phyloP scores from a whole-genome alignment of 2,113 vertebrate genomes.

The Condylura cristata region DNA sequence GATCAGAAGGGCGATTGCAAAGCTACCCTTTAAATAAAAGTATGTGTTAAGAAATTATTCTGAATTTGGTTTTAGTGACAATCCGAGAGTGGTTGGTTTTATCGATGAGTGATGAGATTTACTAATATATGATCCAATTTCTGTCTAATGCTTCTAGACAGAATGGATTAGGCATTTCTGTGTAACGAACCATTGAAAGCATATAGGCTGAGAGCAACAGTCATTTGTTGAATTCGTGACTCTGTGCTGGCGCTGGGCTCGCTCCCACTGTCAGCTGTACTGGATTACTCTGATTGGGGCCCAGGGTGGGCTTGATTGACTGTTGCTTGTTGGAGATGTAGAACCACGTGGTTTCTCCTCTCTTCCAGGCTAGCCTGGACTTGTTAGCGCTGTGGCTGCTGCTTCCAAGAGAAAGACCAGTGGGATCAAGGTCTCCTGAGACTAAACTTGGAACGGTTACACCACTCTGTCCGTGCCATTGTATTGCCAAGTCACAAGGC shows the following conservation, averaged over 20 bases:
- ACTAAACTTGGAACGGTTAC: not conserved
- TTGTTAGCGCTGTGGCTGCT: not conserved
- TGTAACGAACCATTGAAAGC: not conserved
- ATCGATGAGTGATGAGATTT: not conserved
- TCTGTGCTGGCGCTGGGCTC: not conserved
- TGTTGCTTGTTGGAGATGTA: not conserved
- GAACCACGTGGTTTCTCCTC: not conserved
- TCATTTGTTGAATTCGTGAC: not conserved
- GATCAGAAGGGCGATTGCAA: not conserved
- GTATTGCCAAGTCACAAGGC: not conserved
- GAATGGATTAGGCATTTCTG: not conserved
- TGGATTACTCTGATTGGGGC: not conserved
- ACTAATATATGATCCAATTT: not conserved
- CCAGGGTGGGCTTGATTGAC: not conserved
- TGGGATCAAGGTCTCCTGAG: not conserved
- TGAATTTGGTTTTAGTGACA: not conserved
- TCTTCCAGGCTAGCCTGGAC: not conserved
- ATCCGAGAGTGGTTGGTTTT: not conserved
- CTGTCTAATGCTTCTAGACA: not conserved
- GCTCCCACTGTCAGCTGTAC: accelerated
- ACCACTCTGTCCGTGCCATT: not conserved
- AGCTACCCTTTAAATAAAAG: not conserved
- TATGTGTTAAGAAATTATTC: not conserved
- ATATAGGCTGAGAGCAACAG: not conserved
- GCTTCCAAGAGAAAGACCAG: not conserved